Evolutionary conservation across 2,797 vertebrate genomes (phyloP).

Genomic region (Sandelia bainsii): DNA sequence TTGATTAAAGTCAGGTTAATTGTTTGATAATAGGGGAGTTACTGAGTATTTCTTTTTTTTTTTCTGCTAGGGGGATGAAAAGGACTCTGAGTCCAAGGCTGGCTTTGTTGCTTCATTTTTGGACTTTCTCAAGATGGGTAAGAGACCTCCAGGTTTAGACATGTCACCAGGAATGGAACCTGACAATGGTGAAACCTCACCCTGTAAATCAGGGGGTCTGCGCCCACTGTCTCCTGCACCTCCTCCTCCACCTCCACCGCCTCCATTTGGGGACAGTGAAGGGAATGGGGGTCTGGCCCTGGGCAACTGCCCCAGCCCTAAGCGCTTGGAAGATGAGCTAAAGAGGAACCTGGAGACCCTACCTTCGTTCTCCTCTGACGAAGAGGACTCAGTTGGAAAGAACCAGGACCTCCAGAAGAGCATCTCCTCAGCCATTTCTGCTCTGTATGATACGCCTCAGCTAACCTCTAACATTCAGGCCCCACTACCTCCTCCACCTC

Average conservation of each 20-base stretch:
- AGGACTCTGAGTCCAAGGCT: slow-evolving; percentile 91
- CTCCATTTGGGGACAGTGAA: slow-evolving; percentile 83
- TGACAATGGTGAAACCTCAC: slow-evolving; percentile 82
- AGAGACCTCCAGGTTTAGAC: slow-evolving; percentile 86
- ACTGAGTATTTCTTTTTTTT: not conserved
- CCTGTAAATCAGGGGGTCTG: slow-evolving; percentile 85
- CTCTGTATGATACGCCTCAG: slow-evolving; percentile 90
- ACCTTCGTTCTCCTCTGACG: slow-evolving; percentile 94
- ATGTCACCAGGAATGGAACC: slow-evolving; percentile 78
- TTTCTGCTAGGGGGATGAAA: slow-evolving; percentile 88
- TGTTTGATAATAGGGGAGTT: not conserved
- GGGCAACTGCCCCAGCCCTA: slow-evolving; percentile 91
- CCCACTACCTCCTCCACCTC: slow-evolving; percentile 67
- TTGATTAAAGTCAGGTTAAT: not conserved
- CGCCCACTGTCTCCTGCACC: slow-evolving; percentile 82
- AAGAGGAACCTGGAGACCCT: slow-evolving; percentile 94
- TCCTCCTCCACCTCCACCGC: slow-evolving; percentile 79
- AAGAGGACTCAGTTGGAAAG: slow-evolving; percentile 94
- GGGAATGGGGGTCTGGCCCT: slow-evolving; percentile 90
- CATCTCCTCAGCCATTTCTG: slow-evolving; percentile 94
- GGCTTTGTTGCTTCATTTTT: slow-evolving; percentile 95
- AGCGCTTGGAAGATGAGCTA: slow-evolving; percentile 93
- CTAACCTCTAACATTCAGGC: slow-evolving; percentile 74
- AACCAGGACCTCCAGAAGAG: slow-evolving; percentile 97
- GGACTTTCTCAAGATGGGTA: slow-evolving; percentile 94